Base-by-base conservation (phyloP, 2,888 invertebrate species). In the Dastarcus helophoroides region DNA sequence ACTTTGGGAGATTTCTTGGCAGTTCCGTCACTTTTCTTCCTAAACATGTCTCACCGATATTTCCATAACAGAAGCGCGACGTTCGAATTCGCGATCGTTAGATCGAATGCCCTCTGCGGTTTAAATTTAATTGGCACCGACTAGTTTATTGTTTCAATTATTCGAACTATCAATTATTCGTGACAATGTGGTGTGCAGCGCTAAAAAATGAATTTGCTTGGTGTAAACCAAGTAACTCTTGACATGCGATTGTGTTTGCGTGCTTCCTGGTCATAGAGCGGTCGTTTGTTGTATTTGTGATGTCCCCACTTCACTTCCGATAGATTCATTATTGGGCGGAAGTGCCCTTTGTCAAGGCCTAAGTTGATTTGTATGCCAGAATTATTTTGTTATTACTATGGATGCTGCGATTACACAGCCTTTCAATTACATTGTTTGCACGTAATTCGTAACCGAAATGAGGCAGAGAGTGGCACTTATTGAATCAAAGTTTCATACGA, bases 241-340 rank as follows among this genome's bases (percentile, higher is more conserved):
- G n/a, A n/a, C 8, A 17, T 6, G 8, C 19, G 8, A 17, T 17
- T 17, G 19, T 17, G 19, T 17, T 51, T 50, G 46, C 53, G 49
- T 53, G 53, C 45, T 50, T 49, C 44, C 47, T 42, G 42, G 42
- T 50, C 46, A 52, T 54, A 51, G 42, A 43, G 38, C 35, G 32
- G 41, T 39, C 38, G 42, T 42, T 43, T 36, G 36, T 43, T 47
- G 37, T 42, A n/a, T n/a, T n/a, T n/a, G n/a, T 42, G 45, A 41
- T 36, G 26, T 36, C 45, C 46, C 48, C 47, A 42, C 45, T 45
- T 40, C 39, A 50, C 46, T 50, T 53, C 53, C 52, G 48, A 50
- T 50, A 39, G 41, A 43, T 43, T 46, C 43, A 41, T 38, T 39
- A 40, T 36, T 29, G 26, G 36, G 37, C 50, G 53, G 53, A 53